Conservation (phyloP, 2,888 invertebrate species). For the Homarus gammarus region DNA sequence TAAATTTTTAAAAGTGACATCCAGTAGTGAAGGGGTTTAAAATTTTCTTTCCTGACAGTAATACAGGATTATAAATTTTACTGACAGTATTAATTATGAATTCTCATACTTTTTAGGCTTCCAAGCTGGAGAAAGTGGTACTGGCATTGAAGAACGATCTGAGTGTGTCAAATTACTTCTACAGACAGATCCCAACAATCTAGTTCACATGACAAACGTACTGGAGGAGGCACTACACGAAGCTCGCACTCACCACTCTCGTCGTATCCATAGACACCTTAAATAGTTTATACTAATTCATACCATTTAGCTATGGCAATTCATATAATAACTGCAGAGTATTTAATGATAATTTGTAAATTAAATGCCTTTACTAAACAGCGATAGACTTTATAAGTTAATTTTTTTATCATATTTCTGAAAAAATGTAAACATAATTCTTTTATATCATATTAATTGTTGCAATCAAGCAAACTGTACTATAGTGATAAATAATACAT, state of each 20-base stretch:
- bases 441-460: background rate
- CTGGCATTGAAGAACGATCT: background rate
- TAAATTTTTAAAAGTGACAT: no score
- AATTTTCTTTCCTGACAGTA: no score
- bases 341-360: no score
- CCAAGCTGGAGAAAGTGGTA: background rate
- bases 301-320: no score
- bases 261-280: constrained; percentile 51
- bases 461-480: background rate
- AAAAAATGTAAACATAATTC: background rate
- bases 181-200: constrained; percentile 68
- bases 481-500: background rate
- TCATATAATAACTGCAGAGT: no score
- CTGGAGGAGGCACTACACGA: constrained; percentile 71
- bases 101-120: background rate
- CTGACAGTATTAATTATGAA: background rate
- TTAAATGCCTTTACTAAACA: no score
- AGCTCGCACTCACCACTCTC: constrained; percentile 59
- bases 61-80: no score
- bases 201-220: constrained; percentile 62
- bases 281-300: constrained; percentile 5
- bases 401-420: no score
- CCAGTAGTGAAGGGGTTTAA: no score
- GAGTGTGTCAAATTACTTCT: constrained; percentile 40
- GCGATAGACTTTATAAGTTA: no score